Conservation (phyloP, 2,113 vertebrate species). For the Ochotona curzoniae region DNA sequence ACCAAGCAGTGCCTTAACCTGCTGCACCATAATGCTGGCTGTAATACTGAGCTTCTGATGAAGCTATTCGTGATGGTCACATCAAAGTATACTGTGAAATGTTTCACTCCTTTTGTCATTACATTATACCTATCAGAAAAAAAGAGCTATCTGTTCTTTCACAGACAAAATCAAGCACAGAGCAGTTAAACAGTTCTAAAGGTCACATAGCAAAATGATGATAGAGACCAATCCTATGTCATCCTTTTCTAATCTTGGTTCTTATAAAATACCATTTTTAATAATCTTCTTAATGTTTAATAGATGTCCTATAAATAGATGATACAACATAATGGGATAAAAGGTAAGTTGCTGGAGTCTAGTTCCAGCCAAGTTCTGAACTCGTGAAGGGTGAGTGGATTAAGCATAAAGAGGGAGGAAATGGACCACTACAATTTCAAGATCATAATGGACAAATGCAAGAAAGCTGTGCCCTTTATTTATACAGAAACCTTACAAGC, state of each 20-base stretch:
- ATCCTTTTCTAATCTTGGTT: background rate
- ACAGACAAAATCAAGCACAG: background rate
- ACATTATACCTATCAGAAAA: background rate
- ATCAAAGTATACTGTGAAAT: background rate
- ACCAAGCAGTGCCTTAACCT: too few relatives aligned
- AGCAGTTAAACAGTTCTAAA: background rate
- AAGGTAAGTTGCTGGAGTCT: too few relatives aligned
- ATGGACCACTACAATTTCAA: too few relatives aligned
- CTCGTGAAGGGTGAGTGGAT: too few relatives aligned
- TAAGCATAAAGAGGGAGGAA: too few relatives aligned
- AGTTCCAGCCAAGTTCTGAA: too few relatives aligned
- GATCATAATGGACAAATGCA: too few relatives aligned
- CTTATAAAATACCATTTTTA: background rate
- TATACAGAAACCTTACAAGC: too few relatives aligned
- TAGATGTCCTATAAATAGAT: too few relatives aligned
- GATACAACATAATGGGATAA: background rate
- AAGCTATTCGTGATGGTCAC: background rate
- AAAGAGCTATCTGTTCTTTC: background rate
- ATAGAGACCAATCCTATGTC: background rate
- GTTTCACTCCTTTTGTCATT: background rate
- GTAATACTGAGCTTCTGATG: background rate
- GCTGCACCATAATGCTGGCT: too few relatives aligned
- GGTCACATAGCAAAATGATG: background rate
- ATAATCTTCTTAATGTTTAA: background rate
- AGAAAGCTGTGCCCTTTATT: too few relatives aligned